Evolutionary conservation across 2,888 invertebrate genomes (phyloP).

Genomic region (Lithophane semibrunnea): DNA sequence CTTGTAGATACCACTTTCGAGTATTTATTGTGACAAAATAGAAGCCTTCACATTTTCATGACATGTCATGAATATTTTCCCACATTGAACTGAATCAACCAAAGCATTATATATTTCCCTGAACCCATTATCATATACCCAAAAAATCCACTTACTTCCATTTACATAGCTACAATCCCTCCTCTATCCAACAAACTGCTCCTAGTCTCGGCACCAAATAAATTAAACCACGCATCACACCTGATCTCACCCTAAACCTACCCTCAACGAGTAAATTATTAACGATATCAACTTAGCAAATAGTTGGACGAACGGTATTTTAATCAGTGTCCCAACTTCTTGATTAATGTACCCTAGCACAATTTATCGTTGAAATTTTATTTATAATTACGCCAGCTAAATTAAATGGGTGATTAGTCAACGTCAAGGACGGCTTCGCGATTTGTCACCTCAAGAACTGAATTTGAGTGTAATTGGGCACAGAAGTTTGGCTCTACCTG

Average conservation of each 20-base stretch:
- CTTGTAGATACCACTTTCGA: not conserved
- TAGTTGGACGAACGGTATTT: slow-evolving; percentile 90
- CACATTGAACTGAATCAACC: not conserved
- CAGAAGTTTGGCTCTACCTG: slow-evolving; percentile 85
- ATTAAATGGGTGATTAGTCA: slow-evolving; percentile 90
- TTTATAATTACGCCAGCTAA: slow-evolving; percentile 90
- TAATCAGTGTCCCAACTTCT: slow-evolving; percentile 91
- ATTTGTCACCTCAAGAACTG: slow-evolving; percentile 89
- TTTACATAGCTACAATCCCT: slow-evolving; percentile 40
- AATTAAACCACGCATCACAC: slow-evolving; percentile 78
- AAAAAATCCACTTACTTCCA: slow-evolving; percentile 15
- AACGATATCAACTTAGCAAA: slow-evolving; percentile 89
- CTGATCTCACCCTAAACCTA: slow-evolving; percentile 81
- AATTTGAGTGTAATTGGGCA: slow-evolving; percentile 89
- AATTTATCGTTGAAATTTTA: slow-evolving; percentile 90
- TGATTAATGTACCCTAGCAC: slow-evolving; percentile 89
- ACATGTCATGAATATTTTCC: not conserved
- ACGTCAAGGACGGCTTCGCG: slow-evolving; percentile 88
- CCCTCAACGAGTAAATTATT: slow-evolving; percentile 87
- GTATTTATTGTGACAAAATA: not conserved
- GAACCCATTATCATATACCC: slow-evolving; percentile 3
- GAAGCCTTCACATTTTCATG: not conserved
- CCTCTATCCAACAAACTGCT: slow-evolving; percentile 50
- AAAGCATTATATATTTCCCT: not conserved
- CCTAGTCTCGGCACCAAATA: slow-evolving; percentile 61